Conservation (phyloP, 2,888 invertebrate genomes). For the Ariolimax columbianus region DNA sequence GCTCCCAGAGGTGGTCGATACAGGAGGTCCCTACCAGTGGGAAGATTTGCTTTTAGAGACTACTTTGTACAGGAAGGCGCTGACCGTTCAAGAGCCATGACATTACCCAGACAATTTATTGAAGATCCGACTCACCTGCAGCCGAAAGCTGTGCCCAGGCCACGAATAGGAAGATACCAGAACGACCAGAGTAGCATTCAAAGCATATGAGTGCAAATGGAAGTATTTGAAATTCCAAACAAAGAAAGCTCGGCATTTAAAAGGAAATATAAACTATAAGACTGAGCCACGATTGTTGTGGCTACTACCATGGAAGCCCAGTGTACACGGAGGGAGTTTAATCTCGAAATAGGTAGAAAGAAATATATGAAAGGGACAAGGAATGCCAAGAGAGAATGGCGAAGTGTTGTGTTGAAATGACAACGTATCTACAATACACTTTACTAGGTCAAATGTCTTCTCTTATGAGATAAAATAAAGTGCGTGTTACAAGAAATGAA, state of each 20-base stretch:
- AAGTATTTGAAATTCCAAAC: too few relatives aligned
- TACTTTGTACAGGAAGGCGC: slow-evolving; percentile 1
- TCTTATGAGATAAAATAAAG: neutral
- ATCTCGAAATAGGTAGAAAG: neutral
- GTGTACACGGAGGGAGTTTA: too few relatives aligned
- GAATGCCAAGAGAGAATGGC: neutral
- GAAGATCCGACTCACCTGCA: neutral
- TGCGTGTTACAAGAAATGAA: neutral
- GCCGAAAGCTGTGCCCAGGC: slow-evolving; percentile 38
- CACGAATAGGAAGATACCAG: slow-evolving; percentile 36
- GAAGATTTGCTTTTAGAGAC: slow-evolving; percentile 18
- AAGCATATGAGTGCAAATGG: too few relatives aligned
- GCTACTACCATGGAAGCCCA: too few relatives aligned
- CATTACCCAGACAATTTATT: slow-evolving; percentile 6
- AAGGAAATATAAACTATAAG: neutral
- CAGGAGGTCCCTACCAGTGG: slow-evolving; percentile 22
- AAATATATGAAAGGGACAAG: neutral
- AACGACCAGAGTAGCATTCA: neutral
- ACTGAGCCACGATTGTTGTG: neutral
- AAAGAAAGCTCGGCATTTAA: neutral
- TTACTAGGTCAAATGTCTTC: neutral
- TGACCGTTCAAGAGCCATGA: neutral
- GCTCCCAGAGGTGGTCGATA: slow-evolving; percentile 47
- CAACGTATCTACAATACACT: neutral
- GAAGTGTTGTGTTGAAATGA: neutral